Percentiles rank a stretch among this genome's conserved stretches.
Conservation (phyloP, 23 tunicate genomes). For the Trididemnum nubilum region DNA sequence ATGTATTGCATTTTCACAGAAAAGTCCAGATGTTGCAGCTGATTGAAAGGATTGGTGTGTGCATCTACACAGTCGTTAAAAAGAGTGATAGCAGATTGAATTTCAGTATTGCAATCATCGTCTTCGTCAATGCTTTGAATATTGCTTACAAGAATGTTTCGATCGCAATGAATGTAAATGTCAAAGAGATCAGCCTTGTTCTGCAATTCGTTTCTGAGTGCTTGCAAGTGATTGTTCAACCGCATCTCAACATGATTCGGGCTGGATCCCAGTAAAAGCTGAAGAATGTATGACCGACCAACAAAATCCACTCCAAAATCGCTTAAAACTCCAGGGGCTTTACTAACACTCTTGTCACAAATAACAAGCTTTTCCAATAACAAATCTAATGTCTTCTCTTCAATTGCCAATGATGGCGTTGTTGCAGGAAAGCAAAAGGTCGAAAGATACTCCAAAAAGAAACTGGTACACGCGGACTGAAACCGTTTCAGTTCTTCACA, state of each 20-base stretch:
- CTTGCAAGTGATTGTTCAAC: conserved; percentile 28
- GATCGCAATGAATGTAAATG: conserved; percentile 35
- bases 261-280: conserved; percentile 36
- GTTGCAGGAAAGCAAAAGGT: conserved; percentile 62
- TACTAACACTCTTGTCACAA: conserved; percentile 35
- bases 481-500: conserved; percentile 33
- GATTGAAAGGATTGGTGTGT: not conserved
- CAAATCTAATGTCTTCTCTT: conserved; percentile 13
- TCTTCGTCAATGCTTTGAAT: not conserved
- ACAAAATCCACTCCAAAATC: conserved; percentile 25
- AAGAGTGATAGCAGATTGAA: not conserved
- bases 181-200: conserved; percentile 27
- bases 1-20: conserved; percentile 28
- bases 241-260: conserved; percentile 4
- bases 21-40: conserved; percentile 39
- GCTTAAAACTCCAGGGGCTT: conserved; percentile 2
- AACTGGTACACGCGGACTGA: conserved; percentile 49
- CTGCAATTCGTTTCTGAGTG: not conserved
- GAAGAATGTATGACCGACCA: conserved; percentile 51
- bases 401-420: not conserved
- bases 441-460: conserved; percentile 65
- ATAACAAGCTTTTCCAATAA: conserved; percentile 42
- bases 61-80: conserved; percentile 6
- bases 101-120: not conserved
- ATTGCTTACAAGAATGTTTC: conserved; percentile 29